Evolutionary conservation across 1,140 invertebrate genomes (phyloP).

Genomic region (Ips typographus): DNA sequence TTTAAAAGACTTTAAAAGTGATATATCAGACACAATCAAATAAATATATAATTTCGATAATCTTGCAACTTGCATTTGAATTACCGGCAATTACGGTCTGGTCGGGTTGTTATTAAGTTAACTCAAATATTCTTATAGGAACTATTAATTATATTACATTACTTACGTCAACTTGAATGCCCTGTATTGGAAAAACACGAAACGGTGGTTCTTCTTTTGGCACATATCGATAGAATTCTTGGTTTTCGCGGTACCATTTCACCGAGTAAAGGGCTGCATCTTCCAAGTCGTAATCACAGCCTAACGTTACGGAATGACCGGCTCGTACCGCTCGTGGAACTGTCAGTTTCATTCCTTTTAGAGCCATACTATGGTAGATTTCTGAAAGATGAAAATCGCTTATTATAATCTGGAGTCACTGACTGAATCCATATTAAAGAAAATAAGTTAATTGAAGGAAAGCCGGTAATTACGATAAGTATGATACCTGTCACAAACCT

Average conservation of each 20-base stretch:
- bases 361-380: conserved; percentile 40
- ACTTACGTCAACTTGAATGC: conserved; percentile 77
- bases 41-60: no score
- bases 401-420: no score
- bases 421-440: no score
- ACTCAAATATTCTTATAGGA: no score
- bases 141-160: conserved; percentile 28
- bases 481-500: no score
- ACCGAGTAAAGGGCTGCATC: conserved; percentile 77
- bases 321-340: conserved; percentile 70
- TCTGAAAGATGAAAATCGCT: no score
- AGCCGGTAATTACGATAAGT: no score
- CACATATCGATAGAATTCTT: conserved; percentile 71
- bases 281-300: conserved; percentile 78
- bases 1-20: no score
- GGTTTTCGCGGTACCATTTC: conserved; percentile 79
- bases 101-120: not conserved
- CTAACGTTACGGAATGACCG: conserved; percentile 68
- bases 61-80: not conserved
- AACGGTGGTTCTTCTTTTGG: conserved; percentile 69
- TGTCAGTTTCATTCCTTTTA: conserved; percentile 62
- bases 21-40: no score
- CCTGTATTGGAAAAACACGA: conserved; percentile 68
- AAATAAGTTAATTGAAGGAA: no score
- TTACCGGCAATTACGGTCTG: not conserved